A percentile compares a stretch with the other conserved stretches of the same genome.
Conservation (phyloP, 2,797 vertebrate species). For the Coregonus ussuriensis region DNA sequence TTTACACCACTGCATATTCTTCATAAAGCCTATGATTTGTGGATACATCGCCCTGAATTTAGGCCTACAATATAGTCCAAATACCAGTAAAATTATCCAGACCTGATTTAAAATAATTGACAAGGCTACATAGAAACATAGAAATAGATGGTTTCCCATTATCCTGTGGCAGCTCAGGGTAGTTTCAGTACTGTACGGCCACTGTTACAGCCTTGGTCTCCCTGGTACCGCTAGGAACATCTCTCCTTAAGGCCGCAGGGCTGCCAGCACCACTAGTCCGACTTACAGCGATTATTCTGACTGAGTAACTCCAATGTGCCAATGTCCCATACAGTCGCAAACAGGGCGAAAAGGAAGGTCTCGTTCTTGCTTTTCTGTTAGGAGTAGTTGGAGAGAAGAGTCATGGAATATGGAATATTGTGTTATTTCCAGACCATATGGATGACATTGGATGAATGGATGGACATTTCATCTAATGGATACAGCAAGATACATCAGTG, state of each 20-base stretch:
- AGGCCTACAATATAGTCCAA: not conserved
- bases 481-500: not conserved
- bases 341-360: not conserved
- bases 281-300: constrained; percentile 31
- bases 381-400: not conserved
- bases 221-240: constrained; percentile 57
- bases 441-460: not conserved
- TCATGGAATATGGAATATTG: not conserved
- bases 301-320: constrained; percentile 23
- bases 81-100: not conserved
- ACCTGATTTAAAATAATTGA: not conserved
- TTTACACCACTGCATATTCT: not conserved
- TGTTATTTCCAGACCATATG: not conserved
- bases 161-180: constrained; percentile 29
- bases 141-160: not conserved
- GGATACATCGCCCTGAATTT: not conserved
- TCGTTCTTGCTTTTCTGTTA: not conserved
- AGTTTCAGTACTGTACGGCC: constrained; percentile 39
- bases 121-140: not conserved
- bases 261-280: constrained; percentile 23
- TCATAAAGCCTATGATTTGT: not conserved
- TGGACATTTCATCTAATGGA: not conserved
- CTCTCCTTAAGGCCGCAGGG: constrained; percentile 31
- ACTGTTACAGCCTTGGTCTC: constrained; percentile 48
- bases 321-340: constrained; percentile 12